Conservation (phyloP, 1,140 invertebrate species). For the Calosoma granatense region DNA sequence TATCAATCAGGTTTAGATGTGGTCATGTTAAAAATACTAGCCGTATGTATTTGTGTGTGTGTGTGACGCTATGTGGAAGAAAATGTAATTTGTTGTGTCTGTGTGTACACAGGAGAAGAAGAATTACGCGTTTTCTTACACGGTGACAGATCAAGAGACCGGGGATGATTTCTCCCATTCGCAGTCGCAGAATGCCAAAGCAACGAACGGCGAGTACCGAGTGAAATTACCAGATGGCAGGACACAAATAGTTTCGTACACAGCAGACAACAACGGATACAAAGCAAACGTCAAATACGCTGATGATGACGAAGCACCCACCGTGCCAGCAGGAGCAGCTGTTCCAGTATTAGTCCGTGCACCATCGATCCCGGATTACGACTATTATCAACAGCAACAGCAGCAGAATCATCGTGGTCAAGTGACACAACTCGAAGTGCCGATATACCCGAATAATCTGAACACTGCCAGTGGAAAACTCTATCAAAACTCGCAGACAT, state of each 20-base stretch:
- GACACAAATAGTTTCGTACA: constrained; percentile 65
- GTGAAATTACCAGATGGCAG: constrained; percentile 64
- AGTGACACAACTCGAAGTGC: not conserved
- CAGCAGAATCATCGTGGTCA: no score
- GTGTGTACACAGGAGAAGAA: constrained; percentile 18
- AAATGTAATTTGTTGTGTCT: no score
- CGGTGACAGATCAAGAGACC: constrained; percentile 67
- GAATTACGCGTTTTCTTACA: constrained; percentile 70
- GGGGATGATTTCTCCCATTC: constrained; percentile 78
- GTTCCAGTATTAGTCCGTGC: not conserved
- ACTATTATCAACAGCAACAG: not conserved
- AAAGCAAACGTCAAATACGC: constrained; percentile 58
- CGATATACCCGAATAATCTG: not conserved
- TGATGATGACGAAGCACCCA: constrained; percentile 29
- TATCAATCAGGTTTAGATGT: no score
- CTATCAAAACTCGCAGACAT: no score
- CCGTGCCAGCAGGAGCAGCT: no score
- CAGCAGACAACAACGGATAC: constrained; percentile 66
- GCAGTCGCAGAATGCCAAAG: constrained; percentile 60
- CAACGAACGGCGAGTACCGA: constrained; percentile 64
- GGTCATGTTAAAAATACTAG: no score
- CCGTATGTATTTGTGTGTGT: no score
- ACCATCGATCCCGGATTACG: not conserved
- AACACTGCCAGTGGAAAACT: no score
- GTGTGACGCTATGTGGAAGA: no score